These are phyloP conservation scores for Podocnemis expansa DNA, from an alignment of 2,113 vertebrate genomes.

Conservation along the genomic window DNA sequence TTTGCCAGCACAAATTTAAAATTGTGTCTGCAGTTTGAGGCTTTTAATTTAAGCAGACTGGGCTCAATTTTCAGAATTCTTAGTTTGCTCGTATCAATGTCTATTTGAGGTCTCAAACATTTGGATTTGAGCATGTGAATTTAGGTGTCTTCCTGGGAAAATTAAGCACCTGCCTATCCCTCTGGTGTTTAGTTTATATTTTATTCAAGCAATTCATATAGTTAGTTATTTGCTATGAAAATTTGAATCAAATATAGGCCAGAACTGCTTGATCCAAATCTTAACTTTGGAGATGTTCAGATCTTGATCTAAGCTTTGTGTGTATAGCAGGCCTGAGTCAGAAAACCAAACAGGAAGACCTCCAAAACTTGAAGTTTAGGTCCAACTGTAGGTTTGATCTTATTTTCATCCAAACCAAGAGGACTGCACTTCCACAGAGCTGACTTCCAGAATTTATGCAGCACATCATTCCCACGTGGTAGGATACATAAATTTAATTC, in stretches of 20 bases:
- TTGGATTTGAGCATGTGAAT: neutral
- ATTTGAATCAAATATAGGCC: neutral
- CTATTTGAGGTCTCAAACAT: neutral
- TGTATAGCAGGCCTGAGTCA: neutral
- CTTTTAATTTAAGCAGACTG: neutral
- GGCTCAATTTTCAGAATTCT: neutral
- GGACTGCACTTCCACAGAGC: neutral
- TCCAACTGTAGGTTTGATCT: neutral
- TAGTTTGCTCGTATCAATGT: neutral
- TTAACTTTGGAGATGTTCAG: neutral
- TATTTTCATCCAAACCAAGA: neutral
- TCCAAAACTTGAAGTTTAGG: neutral
- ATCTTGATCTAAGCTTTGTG: neutral
- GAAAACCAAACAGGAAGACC: neutral
- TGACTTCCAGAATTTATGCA: neutral
- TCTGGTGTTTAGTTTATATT: neutral
- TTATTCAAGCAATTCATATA: neutral
- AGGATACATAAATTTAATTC: neutral
- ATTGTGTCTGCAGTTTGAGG: constrained; percentile 29
- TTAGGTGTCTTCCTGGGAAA: neutral
- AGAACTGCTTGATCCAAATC: neutral
- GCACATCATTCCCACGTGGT: neutral
- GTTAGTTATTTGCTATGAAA: neutral
- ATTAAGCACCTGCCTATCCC: neutral
- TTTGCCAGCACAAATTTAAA: constrained; percentile 49